Base-by-base conservation (phyloP, 2,888 invertebrate species). In the Coelogynopora nodosa region DNA sequence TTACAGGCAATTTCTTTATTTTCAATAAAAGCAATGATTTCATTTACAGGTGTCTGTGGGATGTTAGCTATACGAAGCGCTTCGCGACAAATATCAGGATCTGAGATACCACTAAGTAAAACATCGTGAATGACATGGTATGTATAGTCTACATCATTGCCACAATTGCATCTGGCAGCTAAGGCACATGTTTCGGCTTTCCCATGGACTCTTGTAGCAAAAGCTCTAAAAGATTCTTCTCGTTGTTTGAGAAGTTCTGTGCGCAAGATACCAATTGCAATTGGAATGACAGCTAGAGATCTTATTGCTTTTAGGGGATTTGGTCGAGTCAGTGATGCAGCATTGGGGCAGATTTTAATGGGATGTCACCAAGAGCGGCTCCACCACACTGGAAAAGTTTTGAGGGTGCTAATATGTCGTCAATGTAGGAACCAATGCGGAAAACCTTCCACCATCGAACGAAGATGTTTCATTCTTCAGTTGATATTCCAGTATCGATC, bases 211-310 rank as follows among this genome's bases (percentile, higher is more conserved):
- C 74, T 74, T 74, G 74, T 26, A 74, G 74, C 74, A 74, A 74
- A 74, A 74, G 74, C 5, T 26, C 74, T 74, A 26, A 74, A 74
- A n/a, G 74, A n/a, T 74, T 74, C 74, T n/a, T 74, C 74, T 2
- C 27, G 74, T 74, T 26, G 18, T 26, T 74, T 10, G 23, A 74
- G 74, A 26, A 74, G 74, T 74, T 74, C 23, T 10, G 74, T 74
- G 23, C 27, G 74, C 23, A 74, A 74, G 27, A 74, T 26, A 10
- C 74, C 74, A n/a, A 74, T 74, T n/a, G 23, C 27, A 74, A 74
- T 74, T 74, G 74, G 74, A 26, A 74, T 74, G 74, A 74, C 74
- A n/a, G 74, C 74, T 74, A 74, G 2, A 23, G 74, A 74, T 74
- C 74, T 2, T 5, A 74, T 74, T 5, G 18, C 74, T 74, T n/a